phyloP scores from a whole-genome alignment of 2,113 vertebrate species.

The Charadrius vociferus region DNA sequence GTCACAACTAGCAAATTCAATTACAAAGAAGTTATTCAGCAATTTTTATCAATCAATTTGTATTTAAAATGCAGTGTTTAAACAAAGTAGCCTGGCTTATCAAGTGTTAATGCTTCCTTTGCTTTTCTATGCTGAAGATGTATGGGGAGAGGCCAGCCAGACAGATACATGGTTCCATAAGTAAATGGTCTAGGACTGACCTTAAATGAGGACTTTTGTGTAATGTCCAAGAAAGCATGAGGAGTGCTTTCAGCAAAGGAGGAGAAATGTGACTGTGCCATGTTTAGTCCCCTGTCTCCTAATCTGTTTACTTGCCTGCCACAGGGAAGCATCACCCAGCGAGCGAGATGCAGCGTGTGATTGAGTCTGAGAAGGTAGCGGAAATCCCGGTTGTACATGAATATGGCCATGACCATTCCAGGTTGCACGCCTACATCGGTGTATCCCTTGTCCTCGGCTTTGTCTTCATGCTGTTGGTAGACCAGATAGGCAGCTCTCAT shows the following conservation, averaged over 20 bases:
- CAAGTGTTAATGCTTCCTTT: background rate
- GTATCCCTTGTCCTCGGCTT: slow-evolving; percentile 96
- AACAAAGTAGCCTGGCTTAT: background rate
- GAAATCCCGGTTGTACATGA: slow-evolving; percentile 68
- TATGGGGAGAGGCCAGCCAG: background rate
- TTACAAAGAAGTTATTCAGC: background rate
- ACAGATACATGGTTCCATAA: background rate
- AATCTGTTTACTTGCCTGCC: background rate
- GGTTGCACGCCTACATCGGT: slow-evolving; percentile 93
- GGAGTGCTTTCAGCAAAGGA: background rate
- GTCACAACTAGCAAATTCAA: background rate
- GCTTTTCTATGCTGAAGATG: background rate
- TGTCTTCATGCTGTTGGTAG: slow-evolving; percentile 97
- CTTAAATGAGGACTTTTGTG: background rate
- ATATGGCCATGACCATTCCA: slow-evolving; percentile 80
- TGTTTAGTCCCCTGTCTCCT: background rate
- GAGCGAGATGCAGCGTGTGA: slow-evolving; percentile 73
- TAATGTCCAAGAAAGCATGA: background rate
- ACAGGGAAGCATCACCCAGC: slow-evolving; percentile 83
- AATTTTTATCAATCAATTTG: background rate
- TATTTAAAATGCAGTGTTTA: background rate
- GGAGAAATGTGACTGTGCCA: rapidly evolving
- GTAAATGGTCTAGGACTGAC: background rate
- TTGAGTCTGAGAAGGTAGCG: slow-evolving; percentile 79
- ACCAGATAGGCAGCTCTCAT: slow-evolving; percentile 95